Evolutionary conservation across 2,113 vertebrate species (phyloP).

Genomic region (Seriola dumerili): DNA sequence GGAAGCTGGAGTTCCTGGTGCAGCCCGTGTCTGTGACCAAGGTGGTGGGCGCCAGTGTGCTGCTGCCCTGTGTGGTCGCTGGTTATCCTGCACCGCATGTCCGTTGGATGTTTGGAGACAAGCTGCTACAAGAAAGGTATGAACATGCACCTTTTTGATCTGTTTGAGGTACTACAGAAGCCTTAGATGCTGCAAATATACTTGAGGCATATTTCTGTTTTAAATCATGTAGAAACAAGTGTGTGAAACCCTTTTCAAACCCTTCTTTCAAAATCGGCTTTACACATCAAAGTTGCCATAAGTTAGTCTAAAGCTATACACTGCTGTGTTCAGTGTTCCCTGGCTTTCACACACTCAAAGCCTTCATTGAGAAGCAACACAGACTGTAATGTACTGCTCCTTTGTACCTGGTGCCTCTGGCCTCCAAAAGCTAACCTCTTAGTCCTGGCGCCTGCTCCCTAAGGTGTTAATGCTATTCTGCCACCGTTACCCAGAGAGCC

Average conservation of each 20-base stretch:
- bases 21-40: constrained; percentile 84
- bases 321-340: background rate
- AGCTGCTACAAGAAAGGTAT: constrained; percentile 88
- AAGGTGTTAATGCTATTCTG: constrained; percentile 72
- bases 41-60: constrained; percentile 82
- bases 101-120: constrained; percentile 89
- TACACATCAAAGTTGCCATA: background rate
- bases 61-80: constrained; percentile 88
- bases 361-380: constrained; percentile 28
- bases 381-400: constrained; percentile 30
- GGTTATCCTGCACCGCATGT: constrained; percentile 86
- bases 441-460: constrained; percentile 55
- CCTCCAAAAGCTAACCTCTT: constrained; percentile 62
- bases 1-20: constrained; percentile 85
- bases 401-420: constrained; percentile 41
- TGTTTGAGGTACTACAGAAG: background rate
- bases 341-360: background rate
- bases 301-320: background rate
- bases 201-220: background rate
- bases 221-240: background rate
- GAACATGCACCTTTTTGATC: constrained; percentile 8
- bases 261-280: background rate
- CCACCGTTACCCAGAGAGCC: constrained; percentile 51
- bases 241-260: background rate
- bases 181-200: background rate